Percentiles rank a stretch among this genome's conserved stretches.
Evolutionary conservation across 2,797 vertebrate genomes (phyloP).

Genomic region (Halcyon badia): DNA sequence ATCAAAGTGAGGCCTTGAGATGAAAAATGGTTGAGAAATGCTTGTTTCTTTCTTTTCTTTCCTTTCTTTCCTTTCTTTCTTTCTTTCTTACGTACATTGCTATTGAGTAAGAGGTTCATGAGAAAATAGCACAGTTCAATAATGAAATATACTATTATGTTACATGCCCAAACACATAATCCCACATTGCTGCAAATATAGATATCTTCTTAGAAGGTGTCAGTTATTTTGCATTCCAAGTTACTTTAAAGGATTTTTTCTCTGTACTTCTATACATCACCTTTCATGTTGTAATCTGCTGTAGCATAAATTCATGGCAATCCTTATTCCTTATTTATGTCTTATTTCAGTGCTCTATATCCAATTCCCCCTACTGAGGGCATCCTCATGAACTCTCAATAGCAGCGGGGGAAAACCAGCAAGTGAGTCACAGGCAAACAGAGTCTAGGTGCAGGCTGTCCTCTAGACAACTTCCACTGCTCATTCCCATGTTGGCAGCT

Average conservation of each 20-base stretch:
- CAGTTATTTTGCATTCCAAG: neutral
- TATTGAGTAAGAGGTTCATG: neutral
- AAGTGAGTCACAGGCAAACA: neutral
- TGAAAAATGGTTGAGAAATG: neutral
- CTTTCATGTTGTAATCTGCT: neutral
- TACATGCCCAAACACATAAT: neutral
- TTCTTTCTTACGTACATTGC: neutral
- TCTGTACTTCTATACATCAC: neutral
- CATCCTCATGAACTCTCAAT: conserved; percentile 38
- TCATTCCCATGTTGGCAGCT: fast-evolving
- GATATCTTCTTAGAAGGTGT: neutral
- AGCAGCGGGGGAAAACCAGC: neutral
- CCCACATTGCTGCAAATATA: neutral
- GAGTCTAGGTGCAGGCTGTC: neutral
- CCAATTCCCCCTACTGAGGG: neutral
- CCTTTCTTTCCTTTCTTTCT: neutral
- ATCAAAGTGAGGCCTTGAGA: conserved; percentile 3
- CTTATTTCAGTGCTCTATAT: neutral
- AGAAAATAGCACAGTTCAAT: neutral
- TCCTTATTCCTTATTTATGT: neutral
- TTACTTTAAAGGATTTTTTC: neutral
- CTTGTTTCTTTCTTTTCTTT: neutral
- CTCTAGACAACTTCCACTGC: neutral
- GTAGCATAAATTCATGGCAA: neutral
- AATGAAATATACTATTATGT: neutral